A percentile compares a stretch with the other conserved stretches of the same genome.
These are phyloP conservation scores for Halictus quadricinctus DNA, from an alignment of 2,888 invertebrate species.

Conservation along the genomic window DNA sequence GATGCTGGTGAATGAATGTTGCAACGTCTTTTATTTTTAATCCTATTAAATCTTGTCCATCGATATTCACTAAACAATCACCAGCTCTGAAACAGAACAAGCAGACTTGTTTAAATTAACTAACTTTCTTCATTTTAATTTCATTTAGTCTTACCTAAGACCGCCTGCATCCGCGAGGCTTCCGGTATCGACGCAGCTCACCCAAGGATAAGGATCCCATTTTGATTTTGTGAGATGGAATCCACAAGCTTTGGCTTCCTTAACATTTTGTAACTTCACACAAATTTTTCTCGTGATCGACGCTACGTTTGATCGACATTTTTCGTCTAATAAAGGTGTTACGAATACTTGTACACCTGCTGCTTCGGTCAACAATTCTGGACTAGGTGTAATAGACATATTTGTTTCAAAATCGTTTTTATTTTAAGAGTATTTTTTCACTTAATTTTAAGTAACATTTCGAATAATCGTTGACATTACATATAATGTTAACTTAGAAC, in stretches of 20 bases:
- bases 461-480: background rate
- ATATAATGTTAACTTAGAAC: constrained; percentile 20
- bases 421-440: constrained; percentile 1
- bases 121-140: background rate
- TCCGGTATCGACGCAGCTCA: constrained; percentile 86
- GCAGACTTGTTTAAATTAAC: background rate
- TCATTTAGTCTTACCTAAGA: constrained; percentile 81
- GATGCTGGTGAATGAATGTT: constrained; percentile 72
- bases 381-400: constrained; percentile 49
- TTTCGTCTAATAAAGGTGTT: constrained; percentile 57
- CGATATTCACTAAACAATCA: constrained; percentile 89
- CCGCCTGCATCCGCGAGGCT: constrained; percentile 87
- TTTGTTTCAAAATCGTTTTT: background rate
- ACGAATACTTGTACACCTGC: constrained; percentile 70
- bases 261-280: constrained; percentile 45
- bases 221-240: constrained; percentile 89
- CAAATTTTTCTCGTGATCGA: constrained; percentile 45
- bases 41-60: constrained; percentile 84
- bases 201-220: constrained; percentile 94
- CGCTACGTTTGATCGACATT: background rate
- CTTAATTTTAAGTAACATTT: constrained; percentile 5
- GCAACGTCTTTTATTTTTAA: constrained; percentile 84
- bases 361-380: constrained; percentile 66
- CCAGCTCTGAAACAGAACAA: constrained; percentile 82
- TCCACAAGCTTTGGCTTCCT: constrained; percentile 84